These are phyloP conservation scores for Ectropis crepuscularia DNA, from an alignment of 2,888 invertebrate genomes.

Conservation along the genomic window DNA sequence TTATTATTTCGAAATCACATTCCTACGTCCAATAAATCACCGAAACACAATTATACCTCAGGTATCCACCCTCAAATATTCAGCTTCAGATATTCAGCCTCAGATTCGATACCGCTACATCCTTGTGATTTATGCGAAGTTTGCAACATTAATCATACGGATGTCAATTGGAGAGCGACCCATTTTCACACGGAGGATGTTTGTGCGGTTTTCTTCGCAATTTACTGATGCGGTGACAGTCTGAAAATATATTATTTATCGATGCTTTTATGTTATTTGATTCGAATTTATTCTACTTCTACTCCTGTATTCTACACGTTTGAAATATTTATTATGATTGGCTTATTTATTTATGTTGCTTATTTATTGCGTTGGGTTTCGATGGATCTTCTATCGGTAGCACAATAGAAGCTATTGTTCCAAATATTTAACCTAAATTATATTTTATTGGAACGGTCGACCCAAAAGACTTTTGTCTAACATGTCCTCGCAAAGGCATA, in stretches of 20 bases:
- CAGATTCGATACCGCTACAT: slow-evolving; percentile 61
- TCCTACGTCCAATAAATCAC: slow-evolving; percentile 41
- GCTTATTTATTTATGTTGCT: too few species aligned
- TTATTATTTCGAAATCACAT: slow-evolving; percentile 30
- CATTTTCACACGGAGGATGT: slow-evolving; percentile 62
- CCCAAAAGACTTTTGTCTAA: too few species aligned
- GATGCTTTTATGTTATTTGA: slow-evolving; percentile 25
- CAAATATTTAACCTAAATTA: too few species aligned
- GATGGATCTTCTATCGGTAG: too few species aligned
- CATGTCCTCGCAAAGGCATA: too few species aligned
- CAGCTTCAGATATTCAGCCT: slow-evolving; percentile 23
- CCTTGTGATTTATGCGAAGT: slow-evolving; percentile 68
- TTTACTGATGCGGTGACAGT: slow-evolving; percentile 57
- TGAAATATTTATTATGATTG: too few species aligned
- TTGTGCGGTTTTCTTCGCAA: slow-evolving; percentile 63
- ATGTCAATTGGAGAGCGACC: slow-evolving; percentile 75
- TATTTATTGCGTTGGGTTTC: too few species aligned
- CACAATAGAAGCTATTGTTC: too few species aligned
- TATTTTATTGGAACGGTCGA: too few species aligned
- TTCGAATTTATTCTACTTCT: background rate
- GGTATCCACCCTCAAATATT: background rate
- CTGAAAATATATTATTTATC: slow-evolving; percentile 42
- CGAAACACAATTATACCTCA: slow-evolving; percentile 48
- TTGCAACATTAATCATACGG: slow-evolving; percentile 68
- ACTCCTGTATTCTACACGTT: background rate